phyloP scores from a whole-genome alignment of 2,888 invertebrate species.

The Selenia dentaria region DNA sequence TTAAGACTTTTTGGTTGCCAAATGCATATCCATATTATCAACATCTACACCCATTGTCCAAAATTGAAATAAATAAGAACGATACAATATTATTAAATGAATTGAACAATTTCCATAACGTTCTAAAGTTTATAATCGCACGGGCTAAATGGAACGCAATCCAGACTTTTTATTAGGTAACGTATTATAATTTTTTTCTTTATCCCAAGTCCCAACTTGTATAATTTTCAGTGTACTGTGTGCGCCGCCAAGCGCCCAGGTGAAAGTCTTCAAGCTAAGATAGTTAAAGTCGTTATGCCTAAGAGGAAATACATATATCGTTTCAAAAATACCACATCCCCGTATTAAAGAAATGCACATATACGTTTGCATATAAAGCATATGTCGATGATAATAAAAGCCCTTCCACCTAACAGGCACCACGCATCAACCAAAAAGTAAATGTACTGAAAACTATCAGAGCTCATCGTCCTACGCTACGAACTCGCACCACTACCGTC shows the following conservation, averaged over 20 bases:
- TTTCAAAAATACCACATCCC: conserved; percentile 54
- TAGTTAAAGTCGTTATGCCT: conserved; percentile 58
- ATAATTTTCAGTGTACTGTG: conserved; percentile 61
- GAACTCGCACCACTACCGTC: conserved; percentile 35
- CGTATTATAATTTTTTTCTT: neutral
- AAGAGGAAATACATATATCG: conserved; percentile 59
- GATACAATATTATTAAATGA: conserved; percentile 10
- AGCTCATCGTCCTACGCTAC: neutral
- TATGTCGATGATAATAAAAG: conserved; percentile 11
- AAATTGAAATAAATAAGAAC: neutral
- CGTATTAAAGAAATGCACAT: conserved; percentile 46
- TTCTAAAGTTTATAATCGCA: conserved; percentile 11
- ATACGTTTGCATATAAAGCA: conserved; percentile 2
- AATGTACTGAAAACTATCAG: neutral
- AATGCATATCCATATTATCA: conserved; percentile 11
- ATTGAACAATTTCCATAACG: conserved; percentile 10
- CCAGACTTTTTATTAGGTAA: conserved; percentile 9
- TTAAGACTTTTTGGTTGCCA: conserved; percentile 17
- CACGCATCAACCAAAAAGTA: neutral
- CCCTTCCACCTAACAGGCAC: conserved; percentile 6
- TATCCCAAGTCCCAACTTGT: conserved; percentile 9
- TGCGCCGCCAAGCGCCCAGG: conserved; percentile 44
- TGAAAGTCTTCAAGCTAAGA: conserved; percentile 30
- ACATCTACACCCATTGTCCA: neutral
- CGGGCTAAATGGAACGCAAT: conserved; percentile 15